phyloP scores from a whole-genome alignment of 2,888 invertebrate genomes.

The Parnassius mnemosyne region DNA sequence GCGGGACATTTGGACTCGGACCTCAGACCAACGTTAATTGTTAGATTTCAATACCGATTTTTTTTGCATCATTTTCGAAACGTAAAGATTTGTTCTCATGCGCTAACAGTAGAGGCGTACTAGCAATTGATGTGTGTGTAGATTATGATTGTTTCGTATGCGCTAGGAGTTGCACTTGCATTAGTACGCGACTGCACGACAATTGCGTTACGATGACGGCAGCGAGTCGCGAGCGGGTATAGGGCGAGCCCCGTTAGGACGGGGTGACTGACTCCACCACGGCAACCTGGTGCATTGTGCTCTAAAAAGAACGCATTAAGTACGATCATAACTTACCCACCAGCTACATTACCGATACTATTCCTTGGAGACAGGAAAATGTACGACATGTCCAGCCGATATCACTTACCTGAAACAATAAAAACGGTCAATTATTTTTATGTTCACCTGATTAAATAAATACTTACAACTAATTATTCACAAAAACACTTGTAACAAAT shows the following conservation, averaged over 20 bases:
- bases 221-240: conserved; percentile 53
- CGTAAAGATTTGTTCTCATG: neutral
- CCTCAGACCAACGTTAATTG: conserved; percentile 42
- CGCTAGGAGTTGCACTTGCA: conserved; percentile 57
- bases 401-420: conserved; percentile 67
- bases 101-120: conserved; percentile 31
- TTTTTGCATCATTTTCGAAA: conserved; percentile 4
- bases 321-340: conserved; percentile 62
- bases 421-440: conserved; percentile 29
- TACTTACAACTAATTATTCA: too few species aligned
- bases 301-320: conserved; percentile 77
- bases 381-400: neutral
- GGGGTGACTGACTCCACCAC: conserved; percentile 77
- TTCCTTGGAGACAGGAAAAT: conserved; percentile 20
- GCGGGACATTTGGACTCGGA: conserved; percentile 48
- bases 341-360: conserved; percentile 54
- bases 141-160: conserved; percentile 49
- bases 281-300: conserved; percentile 80
- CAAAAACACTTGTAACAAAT: too few species aligned
- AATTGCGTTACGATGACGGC: conserved; percentile 69
- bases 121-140: conserved; percentile 34
- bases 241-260: conserved; percentile 77
- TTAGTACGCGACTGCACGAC: conserved; percentile 69
- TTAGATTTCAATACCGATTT: conserved; percentile 7
- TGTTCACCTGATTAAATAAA: neutral